Evolutionary conservation across 2,797 vertebrate genomes (phyloP).

Genomic region (Galagoides demidoff): DNA sequence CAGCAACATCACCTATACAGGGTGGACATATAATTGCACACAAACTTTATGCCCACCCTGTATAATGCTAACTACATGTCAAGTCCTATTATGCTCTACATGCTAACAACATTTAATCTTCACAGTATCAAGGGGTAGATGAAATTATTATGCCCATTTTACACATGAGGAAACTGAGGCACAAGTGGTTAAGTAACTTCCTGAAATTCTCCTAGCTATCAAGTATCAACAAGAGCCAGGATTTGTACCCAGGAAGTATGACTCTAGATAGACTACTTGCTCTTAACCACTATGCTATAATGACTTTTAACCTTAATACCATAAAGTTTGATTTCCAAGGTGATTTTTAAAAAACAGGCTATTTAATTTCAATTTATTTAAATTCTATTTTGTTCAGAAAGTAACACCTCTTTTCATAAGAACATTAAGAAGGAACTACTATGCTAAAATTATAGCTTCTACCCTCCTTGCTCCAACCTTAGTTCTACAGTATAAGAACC

Average conservation of each 20-base stretch:
- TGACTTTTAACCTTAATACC: background rate
- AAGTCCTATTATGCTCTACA: background rate
- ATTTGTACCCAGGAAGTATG: background rate
- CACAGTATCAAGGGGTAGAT: background rate
- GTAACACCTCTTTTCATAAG: background rate
- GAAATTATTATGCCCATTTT: constrained; percentile 20
- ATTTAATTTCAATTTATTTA: background rate
- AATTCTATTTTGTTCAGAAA: background rate
- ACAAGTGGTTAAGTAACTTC: background rate
- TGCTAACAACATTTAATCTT: background rate
- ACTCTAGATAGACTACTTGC: background rate
- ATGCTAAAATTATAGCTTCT: background rate
- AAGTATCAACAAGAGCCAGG: background rate
- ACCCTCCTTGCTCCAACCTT: background rate
- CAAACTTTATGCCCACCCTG: too few relatives aligned
- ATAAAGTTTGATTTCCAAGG: background rate
- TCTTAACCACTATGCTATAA: background rate
- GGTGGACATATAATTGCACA: too few relatives aligned
- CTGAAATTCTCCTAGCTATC: background rate
- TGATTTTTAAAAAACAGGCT: background rate
- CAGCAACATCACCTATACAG: background rate
- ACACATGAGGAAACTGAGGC: background rate
- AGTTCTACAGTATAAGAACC: background rate
- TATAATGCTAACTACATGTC: background rate
- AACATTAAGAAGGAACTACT: background rate